A percentile compares a stretch with the other conserved stretches of the same genome.
phyloP scores from a whole-genome alignment of 1,140 invertebrate genomes.

The Drosophila kohkoa region DNA sequence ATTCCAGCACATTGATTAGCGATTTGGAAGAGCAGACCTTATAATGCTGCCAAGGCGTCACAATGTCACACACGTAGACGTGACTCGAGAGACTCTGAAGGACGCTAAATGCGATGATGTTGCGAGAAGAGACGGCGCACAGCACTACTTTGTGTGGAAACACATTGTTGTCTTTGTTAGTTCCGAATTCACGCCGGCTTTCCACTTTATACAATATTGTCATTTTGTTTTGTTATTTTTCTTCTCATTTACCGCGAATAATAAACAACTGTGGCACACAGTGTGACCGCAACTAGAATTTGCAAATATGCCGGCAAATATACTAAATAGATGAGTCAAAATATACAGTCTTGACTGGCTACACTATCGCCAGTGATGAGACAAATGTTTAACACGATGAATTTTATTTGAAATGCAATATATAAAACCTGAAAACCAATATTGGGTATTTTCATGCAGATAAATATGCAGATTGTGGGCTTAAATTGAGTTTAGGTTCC shows the following conservation, averaged over 20 bases:
- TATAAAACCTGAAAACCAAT: no score
- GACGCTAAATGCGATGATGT: slow-evolving; percentile 93
- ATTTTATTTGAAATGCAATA: no score
- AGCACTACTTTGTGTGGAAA: slow-evolving; percentile 69
- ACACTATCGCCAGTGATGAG: background rate
- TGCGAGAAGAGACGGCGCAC: slow-evolving; percentile 91
- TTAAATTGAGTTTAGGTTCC: no score
- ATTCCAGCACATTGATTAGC: slow-evolving; percentile 92
- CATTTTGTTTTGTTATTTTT: slow-evolving; percentile 59
- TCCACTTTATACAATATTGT: slow-evolving; percentile 81
- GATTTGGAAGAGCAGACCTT: slow-evolving; percentile 86
- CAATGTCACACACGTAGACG: slow-evolving; percentile 93
- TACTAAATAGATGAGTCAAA: background rate
- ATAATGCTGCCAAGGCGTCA: slow-evolving; percentile 93
- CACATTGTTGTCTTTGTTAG: slow-evolving; percentile 56
- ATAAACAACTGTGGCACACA: slow-evolving; percentile 1
- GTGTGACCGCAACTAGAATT: background rate
- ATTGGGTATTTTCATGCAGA: no score
- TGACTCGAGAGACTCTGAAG: slow-evolving; percentile 87
- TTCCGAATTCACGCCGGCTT: slow-evolving; percentile 43
- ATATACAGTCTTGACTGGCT: background rate
- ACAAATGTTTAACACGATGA: background rate
- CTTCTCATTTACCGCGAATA: background rate
- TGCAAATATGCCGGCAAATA: background rate
- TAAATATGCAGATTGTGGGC: no score